phyloP scores from a whole-genome alignment of 2,888 invertebrate species.

The Melinopterus prodromus region DNA sequence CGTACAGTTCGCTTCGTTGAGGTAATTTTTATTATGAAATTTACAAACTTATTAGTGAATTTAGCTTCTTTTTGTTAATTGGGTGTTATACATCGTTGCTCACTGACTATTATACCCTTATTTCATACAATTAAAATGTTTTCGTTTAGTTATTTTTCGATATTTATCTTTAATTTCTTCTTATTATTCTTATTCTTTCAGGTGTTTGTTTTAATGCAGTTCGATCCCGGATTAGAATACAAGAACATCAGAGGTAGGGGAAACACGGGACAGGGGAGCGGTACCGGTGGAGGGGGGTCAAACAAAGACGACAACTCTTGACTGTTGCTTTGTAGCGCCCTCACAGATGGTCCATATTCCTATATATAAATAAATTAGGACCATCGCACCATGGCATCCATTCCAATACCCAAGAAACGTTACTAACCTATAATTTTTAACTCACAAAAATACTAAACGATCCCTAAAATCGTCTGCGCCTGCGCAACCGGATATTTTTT shows the following conservation, averaged over 20 bases:
- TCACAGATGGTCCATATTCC: conserved; percentile 97
- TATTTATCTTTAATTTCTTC: no score
- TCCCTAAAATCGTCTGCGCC: conserved; percentile 6
- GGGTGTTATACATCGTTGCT: not conserved
- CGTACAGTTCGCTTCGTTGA: no score
- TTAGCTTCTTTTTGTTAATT: no score
- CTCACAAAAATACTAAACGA: not conserved
- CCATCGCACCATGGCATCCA: conserved; percentile 40
- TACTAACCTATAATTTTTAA: conserved; percentile 27
- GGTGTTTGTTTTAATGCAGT: conserved; percentile 99
- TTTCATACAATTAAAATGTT: not conserved
- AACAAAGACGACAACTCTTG: conserved; percentile 96
- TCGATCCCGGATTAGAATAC: conserved; percentile 97
- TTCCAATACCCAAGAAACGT: conserved; percentile 43
- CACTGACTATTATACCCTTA: not conserved
- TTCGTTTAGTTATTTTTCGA: no score
- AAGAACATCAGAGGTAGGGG: conserved; percentile 79
- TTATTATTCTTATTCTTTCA: conserved; percentile 60
- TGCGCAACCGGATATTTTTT: not conserved
- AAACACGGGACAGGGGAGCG: conserved; percentile 63
- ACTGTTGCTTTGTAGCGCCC: conserved; percentile 99
- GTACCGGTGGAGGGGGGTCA: conserved; percentile 70
- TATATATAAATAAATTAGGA: conserved; percentile 72
- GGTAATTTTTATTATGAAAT: no score
- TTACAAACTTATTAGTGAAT: no score